These are phyloP conservation scores for Xestia ashworthii DNA, from an alignment of 2,888 invertebrate genomes.

Conservation along the genomic window DNA sequence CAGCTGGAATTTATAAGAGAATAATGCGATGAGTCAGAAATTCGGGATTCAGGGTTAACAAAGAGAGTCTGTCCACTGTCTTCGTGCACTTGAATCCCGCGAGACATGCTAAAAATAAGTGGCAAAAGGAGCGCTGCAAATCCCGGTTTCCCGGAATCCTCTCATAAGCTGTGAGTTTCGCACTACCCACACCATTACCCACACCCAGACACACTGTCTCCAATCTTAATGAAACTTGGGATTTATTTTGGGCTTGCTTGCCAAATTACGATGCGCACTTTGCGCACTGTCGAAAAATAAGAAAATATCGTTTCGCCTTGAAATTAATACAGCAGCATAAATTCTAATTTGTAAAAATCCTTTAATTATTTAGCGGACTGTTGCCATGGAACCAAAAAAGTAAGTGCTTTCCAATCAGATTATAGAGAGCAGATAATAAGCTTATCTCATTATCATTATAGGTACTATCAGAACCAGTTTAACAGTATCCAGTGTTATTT, in stretches of 20 bases:
- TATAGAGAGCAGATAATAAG: not conserved
- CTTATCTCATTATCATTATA: conserved; percentile 11
- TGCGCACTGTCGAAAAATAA: not conserved
- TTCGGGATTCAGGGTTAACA: conserved; percentile 3
- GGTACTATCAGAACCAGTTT: not conserved
- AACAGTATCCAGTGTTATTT: conserved; percentile 1
- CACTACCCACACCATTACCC: not conserved
- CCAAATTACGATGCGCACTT: conserved; percentile 26
- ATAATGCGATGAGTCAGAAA: not conserved
- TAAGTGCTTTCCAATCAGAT: conserved; percentile 3
- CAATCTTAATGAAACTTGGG: not conserved
- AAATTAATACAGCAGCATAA: not conserved
- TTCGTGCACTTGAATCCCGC: not conserved
- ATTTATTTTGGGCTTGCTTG: conserved; percentile 38
- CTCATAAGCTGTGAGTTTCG: conserved; percentile 3
- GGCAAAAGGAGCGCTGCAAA: not conserved
- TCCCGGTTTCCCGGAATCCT: not conserved
- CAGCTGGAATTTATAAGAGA: not conserved
- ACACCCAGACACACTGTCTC: conserved; percentile 14
- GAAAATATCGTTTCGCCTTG: not conserved
- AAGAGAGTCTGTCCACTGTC: not conserved
- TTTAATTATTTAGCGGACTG: not conserved
- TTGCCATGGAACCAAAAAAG: conserved; percentile 3
- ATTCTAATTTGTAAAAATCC: not conserved
- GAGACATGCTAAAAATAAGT: not conserved